Evolutionary conservation across 2,797 vertebrate genomes (phyloP).

Genomic region (Rachycentron canadum): DNA sequence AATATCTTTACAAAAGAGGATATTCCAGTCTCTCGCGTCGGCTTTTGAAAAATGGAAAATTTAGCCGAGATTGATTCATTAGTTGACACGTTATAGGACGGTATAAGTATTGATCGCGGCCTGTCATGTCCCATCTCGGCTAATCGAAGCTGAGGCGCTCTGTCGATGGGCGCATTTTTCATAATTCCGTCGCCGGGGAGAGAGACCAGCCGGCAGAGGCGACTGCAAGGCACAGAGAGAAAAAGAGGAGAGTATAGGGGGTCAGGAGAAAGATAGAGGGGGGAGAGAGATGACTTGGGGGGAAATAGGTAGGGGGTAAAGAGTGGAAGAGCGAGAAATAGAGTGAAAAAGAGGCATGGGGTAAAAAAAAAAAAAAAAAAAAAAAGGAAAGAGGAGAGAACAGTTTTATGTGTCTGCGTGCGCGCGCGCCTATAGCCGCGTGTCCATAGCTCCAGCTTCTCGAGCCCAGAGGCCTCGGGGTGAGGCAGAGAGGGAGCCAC

Average conservation of each 20-base stretch:
- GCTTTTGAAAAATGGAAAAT: conserved; percentile 99
- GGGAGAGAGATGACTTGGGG: conserved; percentile 82
- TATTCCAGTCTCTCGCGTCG: conserved; percentile 99
- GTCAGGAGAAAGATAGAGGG: conserved; percentile 78
- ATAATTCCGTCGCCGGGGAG: conserved; percentile 97
- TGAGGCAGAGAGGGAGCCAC: conserved; percentile 66
- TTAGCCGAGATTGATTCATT: conserved; percentile 99
- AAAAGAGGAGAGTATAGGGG: conserved; percentile 78
- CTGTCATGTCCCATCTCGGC: conserved; percentile 99
- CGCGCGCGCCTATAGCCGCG: conserved; percentile 22
- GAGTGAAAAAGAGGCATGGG: conserved; percentile 86
- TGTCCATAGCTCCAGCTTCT: conserved; percentile 58
- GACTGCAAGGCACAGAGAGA: conserved; percentile 91
- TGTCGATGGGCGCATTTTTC: conserved; percentile 99
- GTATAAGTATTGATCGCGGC: conserved; percentile 99
- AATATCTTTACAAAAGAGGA: conserved; percentile 99
- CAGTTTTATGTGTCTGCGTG: conserved; percentile 51
- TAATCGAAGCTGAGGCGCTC: conserved; percentile 99
- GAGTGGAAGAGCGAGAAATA: conserved; percentile 87
- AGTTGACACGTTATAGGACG: conserved; percentile 99
- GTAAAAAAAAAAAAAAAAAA: conserved; percentile 63
- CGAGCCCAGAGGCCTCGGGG: conserved; percentile 66
- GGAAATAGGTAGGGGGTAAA: conserved; percentile 87
- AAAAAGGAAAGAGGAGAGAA: conserved; percentile 35
- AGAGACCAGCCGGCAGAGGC: conserved; percentile 87